Evolutionary conservation across 2,797 vertebrate species (phyloP).

Genomic region (Crypturellus tataupa): DNA sequence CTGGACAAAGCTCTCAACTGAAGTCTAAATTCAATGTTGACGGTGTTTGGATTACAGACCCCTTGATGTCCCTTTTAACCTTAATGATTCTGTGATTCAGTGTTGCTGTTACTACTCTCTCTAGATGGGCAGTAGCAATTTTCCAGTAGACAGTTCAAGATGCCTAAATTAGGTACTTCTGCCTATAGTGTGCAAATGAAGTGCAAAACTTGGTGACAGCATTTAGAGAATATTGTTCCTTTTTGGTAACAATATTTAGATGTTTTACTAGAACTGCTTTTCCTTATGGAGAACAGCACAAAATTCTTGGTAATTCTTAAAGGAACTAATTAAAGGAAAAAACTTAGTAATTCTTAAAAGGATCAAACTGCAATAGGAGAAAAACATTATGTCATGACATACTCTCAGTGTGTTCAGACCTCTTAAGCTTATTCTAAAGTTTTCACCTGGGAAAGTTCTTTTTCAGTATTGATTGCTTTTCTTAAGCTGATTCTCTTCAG

Average conservation of each 20-base stretch:
- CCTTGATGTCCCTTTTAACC: not conserved
- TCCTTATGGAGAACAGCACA: not conserved
- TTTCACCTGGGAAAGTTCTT: not conserved
- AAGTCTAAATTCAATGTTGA: not conserved
- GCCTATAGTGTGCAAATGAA: not conserved
- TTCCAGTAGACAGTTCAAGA: not conserved
- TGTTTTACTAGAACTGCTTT: not conserved
- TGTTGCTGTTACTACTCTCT: not conserved
- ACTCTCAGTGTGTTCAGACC: not conserved
- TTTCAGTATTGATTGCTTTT: not conserved
- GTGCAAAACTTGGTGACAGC: not conserved
- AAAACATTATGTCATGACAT: not conserved
- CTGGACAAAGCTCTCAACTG: not conserved
- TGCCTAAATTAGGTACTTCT: not conserved
- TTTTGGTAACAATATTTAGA: not conserved
- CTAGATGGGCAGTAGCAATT: rapidly evolving
- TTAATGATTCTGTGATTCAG: not conserved
- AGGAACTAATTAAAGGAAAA: not conserved
- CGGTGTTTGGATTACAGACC: not conserved
- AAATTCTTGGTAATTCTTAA: not conserved
- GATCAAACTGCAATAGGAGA: not conserved
- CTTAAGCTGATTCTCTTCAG: not conserved
- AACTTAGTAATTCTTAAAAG: not conserved
- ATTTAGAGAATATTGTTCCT: not conserved
- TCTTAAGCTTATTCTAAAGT: not conserved